Conservation (phyloP, 2,888 invertebrate species). For the Encarsia formosa region DNA sequence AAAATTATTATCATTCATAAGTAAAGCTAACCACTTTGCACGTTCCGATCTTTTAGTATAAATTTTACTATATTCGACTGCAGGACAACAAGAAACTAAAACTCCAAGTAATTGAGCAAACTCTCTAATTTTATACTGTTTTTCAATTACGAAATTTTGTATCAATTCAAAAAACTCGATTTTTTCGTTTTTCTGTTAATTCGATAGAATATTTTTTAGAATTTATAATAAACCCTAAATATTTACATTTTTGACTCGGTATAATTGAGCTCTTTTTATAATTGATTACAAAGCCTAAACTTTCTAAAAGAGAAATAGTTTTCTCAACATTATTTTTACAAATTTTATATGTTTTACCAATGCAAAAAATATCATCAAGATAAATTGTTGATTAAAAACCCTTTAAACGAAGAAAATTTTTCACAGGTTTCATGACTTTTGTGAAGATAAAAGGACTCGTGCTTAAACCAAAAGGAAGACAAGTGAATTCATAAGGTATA, state of each 20-base stretch:
- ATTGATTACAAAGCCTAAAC: background rate
- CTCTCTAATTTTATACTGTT: conserved; percentile 16
- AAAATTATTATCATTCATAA: conserved; percentile 9
- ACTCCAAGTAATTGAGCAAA: conserved; percentile 15
- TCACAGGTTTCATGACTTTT: conserved; percentile 6
- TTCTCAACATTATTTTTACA: background rate
- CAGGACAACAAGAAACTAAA: conserved; percentile 59
- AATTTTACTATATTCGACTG: conserved; percentile 17
- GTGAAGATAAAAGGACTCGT: conserved; percentile 1
- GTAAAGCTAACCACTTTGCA: conserved; percentile 14
- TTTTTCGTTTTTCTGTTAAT: conserved; percentile 23
- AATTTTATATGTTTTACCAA: background rate
- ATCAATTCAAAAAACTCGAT: conserved; percentile 3
- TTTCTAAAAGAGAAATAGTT: background rate
- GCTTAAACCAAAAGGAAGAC: conserved; percentile 1
- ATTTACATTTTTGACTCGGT: background rate
- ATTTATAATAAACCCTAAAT: background rate
- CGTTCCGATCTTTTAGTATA: conserved; percentile 14
- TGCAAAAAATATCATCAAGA: background rate
- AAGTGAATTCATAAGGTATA: background rate
- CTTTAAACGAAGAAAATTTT: background rate
- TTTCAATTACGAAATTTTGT: conserved; percentile 8
- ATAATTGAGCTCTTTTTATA: background rate
- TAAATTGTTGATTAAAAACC: background rate
- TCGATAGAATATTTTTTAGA: conserved; percentile 2